A percentile compares a stretch with the other conserved stretches of the same genome.
Conservation (phyloP, 2,113 vertebrate species). For the Bombycilla garrulus region DNA sequence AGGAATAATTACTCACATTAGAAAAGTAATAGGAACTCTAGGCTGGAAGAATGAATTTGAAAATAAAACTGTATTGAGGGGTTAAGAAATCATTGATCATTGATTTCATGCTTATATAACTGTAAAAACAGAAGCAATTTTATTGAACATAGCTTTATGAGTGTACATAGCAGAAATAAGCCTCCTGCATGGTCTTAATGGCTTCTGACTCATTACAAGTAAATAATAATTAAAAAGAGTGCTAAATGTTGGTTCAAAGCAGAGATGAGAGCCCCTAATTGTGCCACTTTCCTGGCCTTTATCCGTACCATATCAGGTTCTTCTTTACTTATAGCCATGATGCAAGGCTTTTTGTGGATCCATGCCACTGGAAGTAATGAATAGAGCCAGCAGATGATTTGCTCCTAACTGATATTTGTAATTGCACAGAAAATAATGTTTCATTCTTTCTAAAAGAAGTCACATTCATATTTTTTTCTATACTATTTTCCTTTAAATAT, state of each 20-base stretch:
- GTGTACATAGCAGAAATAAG: constrained; percentile 7
- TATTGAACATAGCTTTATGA: not conserved
- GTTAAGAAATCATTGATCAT: constrained; percentile 39
- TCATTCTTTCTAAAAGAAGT: not conserved
- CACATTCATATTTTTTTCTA: not conserved
- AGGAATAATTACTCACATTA: not conserved
- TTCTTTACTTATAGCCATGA: not conserved
- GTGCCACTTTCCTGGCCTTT: not conserved
- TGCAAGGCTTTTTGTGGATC: not conserved
- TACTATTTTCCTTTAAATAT: not conserved
- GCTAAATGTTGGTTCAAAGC: not conserved
- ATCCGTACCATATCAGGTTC: not conserved
- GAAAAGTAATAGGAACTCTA: not conserved
- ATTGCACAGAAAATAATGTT: not conserved
- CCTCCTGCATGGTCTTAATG: constrained; percentile 15
- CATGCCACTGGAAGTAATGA: not conserved
- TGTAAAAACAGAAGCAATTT: constrained; percentile 12
- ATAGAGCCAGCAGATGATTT: not conserved
- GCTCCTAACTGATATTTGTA: not conserved
- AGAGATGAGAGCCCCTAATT: not conserved
- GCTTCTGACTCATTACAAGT: not conserved
- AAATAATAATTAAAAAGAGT: constrained; percentile 6
- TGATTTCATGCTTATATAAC: constrained; percentile 17
- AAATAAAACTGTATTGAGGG: not conserved
- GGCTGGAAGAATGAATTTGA: not conserved